Percentiles rank a stretch among this genome's conserved stretches.
These are phyloP conservation scores for Cynaeus angustus DNA, from an alignment of 2,888 invertebrate species.

Conservation along the genomic window DNA sequence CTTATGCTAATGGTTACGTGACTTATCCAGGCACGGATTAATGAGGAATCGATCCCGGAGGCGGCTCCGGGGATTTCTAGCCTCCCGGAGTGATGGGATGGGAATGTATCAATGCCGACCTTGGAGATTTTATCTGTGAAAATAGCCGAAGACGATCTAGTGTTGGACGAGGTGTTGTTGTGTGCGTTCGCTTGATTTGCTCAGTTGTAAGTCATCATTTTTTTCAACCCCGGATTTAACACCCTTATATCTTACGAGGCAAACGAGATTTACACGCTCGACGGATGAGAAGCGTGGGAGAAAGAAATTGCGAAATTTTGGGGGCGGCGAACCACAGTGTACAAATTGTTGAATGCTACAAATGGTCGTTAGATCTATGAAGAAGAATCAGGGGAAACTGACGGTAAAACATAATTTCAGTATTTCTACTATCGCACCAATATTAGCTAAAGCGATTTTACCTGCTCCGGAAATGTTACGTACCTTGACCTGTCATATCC, in stretches of 20 bases:
- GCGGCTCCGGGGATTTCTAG: constrained; percentile 5
- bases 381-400: too few species aligned
- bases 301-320: constrained; percentile 11
- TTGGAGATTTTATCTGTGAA: background rate
- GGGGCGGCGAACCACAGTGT: background rate
- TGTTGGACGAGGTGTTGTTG: constrained; percentile 15
- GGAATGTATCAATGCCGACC: constrained; percentile 21
- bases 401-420: too few species aligned
- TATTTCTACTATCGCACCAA: too few species aligned
- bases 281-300: background rate
- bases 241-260: constrained; percentile 11
- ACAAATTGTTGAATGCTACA: background rate
- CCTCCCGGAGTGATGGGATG: background rate
- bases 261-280: constrained; percentile 14
- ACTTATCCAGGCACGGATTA: constrained; percentile 34
- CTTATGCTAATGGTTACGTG: constrained; percentile 39
- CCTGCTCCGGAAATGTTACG: too few species aligned
- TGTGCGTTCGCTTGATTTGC: constrained; percentile 10
- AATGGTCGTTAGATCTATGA: background rate
- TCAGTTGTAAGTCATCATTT: constrained; percentile 19
- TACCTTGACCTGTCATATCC: too few species aligned
- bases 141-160: constrained; percentile 1
- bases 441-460: too few species aligned
- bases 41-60: constrained; percentile 13
- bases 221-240: constrained; percentile 1